phyloP scores from a whole-genome alignment of 2,113 vertebrate genomes.

The Progne subis region DNA sequence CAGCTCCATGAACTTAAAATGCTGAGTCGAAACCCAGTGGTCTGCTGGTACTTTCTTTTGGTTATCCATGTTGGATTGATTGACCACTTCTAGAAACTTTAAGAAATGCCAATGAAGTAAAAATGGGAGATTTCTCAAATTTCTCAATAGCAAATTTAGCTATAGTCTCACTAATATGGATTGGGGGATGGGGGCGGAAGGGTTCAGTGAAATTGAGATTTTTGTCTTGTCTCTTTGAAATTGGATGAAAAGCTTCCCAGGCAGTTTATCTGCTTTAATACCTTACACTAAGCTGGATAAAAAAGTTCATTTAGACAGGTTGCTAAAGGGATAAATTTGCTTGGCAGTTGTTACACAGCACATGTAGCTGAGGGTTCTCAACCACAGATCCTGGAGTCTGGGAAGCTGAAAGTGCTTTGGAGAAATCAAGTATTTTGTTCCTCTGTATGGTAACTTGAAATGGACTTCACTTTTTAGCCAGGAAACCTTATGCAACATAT shows the following conservation, averaged over 20 bases:
- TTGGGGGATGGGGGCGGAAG: fast-evolving
- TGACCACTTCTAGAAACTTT: not conserved
- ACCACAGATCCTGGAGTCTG: not conserved
- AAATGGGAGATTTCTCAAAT: not conserved
- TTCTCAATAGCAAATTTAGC: not conserved
- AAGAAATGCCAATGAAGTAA: not conserved
- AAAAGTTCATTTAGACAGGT: not conserved
- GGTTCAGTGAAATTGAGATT: not conserved
- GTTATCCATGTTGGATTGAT: not conserved
- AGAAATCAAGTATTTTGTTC: not conserved
- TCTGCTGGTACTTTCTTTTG: not conserved
- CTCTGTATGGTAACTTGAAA: not conserved
- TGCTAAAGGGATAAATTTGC: not conserved
- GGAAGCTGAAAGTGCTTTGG: not conserved
- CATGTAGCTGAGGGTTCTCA: not conserved
- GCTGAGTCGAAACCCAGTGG: not conserved
- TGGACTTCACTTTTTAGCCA: not conserved
- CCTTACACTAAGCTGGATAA: not conserved
- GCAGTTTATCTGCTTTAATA: not conserved
- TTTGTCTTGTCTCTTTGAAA: not conserved
- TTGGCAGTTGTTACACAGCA: not conserved
- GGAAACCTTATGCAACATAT: not conserved
- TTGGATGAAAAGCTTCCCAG: not conserved
- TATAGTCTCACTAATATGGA: not conserved
- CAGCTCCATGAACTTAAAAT: not conserved